phyloP scores from a whole-genome alignment of 2,113 vertebrate genomes.

The Copsychus sechellarum region DNA sequence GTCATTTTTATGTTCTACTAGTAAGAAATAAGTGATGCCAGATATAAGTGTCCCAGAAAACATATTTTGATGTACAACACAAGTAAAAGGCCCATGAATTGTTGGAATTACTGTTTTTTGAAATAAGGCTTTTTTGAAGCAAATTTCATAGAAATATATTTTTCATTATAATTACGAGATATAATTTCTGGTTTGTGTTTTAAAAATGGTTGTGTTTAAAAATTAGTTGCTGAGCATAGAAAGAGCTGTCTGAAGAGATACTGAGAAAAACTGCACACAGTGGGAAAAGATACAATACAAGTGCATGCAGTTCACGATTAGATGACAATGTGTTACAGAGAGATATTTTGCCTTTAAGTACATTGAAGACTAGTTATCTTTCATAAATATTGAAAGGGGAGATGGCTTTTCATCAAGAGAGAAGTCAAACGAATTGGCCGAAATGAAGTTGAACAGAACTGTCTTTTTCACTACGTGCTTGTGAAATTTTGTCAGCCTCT shows the following conservation, averaged over 20 bases:
- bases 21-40: not conserved
- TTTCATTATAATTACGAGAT: not conserved
- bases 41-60: not conserved
- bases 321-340: not conserved
- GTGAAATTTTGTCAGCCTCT: not conserved
- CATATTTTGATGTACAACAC: not conserved
- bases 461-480: not conserved
- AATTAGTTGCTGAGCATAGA: not conserved
- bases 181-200: not conserved
- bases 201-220: not conserved
- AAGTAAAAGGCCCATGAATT: not conserved
- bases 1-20: not conserved
- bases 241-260: not conserved
- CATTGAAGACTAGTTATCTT: not conserved
- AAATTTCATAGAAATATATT: not conserved
- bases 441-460: not conserved
- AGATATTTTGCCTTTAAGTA: not conserved
- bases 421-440: not conserved
- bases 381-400: not conserved
- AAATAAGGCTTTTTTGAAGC: not conserved
- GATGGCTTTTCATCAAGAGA: not conserved
- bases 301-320: not conserved
- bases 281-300: not conserved
- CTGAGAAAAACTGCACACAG: accelerated
- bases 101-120: not conserved